Base-by-base conservation (phyloP, 2,797 vertebrate species). In the Sebastes vulpes region DNA sequence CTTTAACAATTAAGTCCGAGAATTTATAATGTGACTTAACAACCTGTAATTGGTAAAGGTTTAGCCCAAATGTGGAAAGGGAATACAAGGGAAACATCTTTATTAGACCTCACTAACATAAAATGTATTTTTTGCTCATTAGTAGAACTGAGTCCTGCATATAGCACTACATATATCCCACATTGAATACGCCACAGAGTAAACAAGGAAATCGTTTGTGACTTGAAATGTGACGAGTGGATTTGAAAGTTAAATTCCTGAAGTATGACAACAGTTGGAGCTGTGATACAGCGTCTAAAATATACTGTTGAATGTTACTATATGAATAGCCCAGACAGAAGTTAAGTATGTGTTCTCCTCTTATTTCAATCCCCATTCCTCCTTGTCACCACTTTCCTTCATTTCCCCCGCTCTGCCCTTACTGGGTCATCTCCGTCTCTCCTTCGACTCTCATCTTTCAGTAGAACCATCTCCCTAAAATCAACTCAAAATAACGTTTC, bases 401-500 rank as follows among this genome's bases (percentile, higher is more conserved):
- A 69, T 81, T 21, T 65, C 75, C 77, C 83, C 76, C 72, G 3
- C 72, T 28, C 75, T 75, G 63, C 78, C 77, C 73, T 83, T 74
- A 87, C 67, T 73, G 83, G 82, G 83, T 88, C 89, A 87, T 84
- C 84, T 81, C 82, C 79, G 63, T 89, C 70, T 88, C 79, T 79
- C 85, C 83, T 79, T 87, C 80, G 18, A 83, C 78, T 91, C 88
- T 90, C 91, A 84, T 94, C 85, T 93, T 91, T 91, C 89, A 89
- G 69, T 69, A 6, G 23, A 90, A 85, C 68, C 88, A 66, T 82
- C 88, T 77, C 77, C 80, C 77, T 66, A 75, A 90, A 92, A 93
- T 93, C 89, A 91, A 90, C 87, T 90, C 81, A 82, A 84, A 93
- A 90, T 90, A 92, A 91, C 84, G 85, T 93, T 94, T 94, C 87